A percentile compares a stretch with the other conserved stretches of the same genome.
Conservation (phyloP, 1,140 invertebrate species). For the Homarus americanus region DNA sequence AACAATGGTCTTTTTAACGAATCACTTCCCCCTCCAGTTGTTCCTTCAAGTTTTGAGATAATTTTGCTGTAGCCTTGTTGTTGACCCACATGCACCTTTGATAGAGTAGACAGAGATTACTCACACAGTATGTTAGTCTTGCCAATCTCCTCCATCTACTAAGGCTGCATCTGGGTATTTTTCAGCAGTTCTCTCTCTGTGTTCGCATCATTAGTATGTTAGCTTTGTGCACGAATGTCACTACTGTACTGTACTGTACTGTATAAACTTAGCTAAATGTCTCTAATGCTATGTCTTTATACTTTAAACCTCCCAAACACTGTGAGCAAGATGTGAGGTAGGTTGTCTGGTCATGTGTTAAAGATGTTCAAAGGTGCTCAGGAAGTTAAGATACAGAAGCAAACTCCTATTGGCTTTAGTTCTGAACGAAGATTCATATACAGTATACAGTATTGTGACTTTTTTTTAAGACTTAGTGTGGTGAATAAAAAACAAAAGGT, state of each 20-base stretch:
- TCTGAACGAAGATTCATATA: no score
- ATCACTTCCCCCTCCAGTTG: background rate
- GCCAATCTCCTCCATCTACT: background rate
- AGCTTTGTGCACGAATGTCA: background rate
- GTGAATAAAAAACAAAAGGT: no score
- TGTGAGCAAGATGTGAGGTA: background rate
- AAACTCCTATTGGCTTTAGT: no score
- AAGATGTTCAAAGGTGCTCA: no score
- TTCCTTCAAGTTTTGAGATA: background rate
- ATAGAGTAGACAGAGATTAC: background rate
- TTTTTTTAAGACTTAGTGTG: no score
- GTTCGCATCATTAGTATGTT: background rate
- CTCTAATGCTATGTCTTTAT: background rate
- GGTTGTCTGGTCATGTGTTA: no score
- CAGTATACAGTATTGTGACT: no score
- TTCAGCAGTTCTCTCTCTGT: background rate
- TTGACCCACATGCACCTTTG: conserved; percentile 4
- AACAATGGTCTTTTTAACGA: no score
- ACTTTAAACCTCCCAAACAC: background rate
- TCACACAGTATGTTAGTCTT: background rate
- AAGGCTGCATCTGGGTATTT: background rate
- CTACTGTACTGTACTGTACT: no score
- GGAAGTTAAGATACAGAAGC: no score
- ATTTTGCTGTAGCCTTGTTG: background rate
- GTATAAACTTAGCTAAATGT: no score